A percentile compares a stretch with the other conserved stretches of the same genome.
Evolutionary conservation across 2,113 vertebrate genomes (phyloP).

Genomic region (Poicephalus meyeri): DNA sequence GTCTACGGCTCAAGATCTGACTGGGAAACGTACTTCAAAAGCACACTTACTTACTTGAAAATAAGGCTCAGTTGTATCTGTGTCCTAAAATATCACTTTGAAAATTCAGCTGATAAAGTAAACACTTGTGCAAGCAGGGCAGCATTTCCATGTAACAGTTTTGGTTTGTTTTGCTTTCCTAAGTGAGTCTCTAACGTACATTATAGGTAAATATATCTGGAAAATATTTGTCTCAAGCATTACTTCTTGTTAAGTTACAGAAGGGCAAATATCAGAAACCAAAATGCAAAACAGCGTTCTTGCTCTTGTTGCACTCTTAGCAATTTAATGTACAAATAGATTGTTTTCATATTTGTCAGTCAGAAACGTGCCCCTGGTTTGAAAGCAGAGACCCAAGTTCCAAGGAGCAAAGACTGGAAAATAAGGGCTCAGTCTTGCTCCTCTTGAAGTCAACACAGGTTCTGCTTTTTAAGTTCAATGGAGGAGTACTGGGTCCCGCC

Average conservation of each 20-base stretch:
- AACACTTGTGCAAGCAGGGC: background rate
- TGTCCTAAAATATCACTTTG: background rate
- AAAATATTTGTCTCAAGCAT: background rate
- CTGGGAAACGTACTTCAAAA: background rate
- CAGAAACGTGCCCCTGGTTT: background rate
- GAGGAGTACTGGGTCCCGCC: background rate
- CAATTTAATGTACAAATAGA: background rate
- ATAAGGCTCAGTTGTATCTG: background rate
- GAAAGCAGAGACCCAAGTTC: background rate
- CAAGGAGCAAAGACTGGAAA: background rate
- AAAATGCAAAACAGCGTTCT: background rate
- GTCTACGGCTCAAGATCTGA: background rate
- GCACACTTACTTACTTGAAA: background rate
- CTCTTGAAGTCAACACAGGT: conserved; percentile 6
- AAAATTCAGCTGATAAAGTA: background rate
- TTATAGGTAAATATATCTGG: background rate
- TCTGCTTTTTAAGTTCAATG: conserved; percentile 38
- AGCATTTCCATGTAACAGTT: background rate
- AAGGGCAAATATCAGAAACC: background rate
- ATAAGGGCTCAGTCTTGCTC: background rate
- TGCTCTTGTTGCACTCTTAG: background rate
- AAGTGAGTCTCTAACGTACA: background rate
- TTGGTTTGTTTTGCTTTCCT: background rate
- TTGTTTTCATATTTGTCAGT: background rate
- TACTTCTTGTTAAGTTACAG: background rate